phyloP scores from a whole-genome alignment of 2,888 invertebrate genomes.

The Scrobipalpa costella region DNA sequence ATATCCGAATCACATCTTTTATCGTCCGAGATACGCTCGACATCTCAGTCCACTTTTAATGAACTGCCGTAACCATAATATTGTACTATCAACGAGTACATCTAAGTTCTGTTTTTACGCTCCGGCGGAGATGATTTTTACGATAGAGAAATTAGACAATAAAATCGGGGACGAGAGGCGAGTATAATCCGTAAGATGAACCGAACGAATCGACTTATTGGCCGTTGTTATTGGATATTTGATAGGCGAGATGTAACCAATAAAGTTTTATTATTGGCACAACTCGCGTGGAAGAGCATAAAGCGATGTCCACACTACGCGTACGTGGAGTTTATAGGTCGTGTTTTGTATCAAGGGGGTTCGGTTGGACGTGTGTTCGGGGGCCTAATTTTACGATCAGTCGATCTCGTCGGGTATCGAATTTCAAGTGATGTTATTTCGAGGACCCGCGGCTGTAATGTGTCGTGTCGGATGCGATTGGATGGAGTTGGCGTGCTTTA shows the following conservation, averaged over 20 bases:
- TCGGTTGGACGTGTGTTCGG: slow-evolving; percentile 43
- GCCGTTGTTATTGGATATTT: slow-evolving; percentile 65
- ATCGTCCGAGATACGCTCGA: slow-evolving; percentile 44
- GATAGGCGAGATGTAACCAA: slow-evolving; percentile 67
- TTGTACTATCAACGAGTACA: not conserved
- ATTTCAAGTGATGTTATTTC: slow-evolving; percentile 73
- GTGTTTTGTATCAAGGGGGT: slow-evolving; percentile 33
- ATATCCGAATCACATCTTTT: slow-evolving; percentile 55
- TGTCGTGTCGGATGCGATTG: slow-evolving; percentile 73
- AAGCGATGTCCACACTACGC: slow-evolving; percentile 38
- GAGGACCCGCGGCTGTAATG: slow-evolving; percentile 63
- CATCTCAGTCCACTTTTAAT: slow-evolving; percentile 45
- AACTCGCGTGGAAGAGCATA: slow-evolving; percentile 58
- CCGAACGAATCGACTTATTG: slow-evolving; percentile 59
- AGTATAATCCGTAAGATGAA: slow-evolving; percentile 54
- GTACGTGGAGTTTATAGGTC: not conserved
- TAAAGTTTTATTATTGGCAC: slow-evolving; percentile 70
- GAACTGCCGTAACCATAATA: slow-evolving; percentile 42
- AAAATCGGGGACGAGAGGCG: slow-evolving; percentile 50
- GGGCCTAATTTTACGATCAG: slow-evolving; percentile 73
- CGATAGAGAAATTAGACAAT: slow-evolving; percentile 50
- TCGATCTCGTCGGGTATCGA: slow-evolving; percentile 68
- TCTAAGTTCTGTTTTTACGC: slow-evolving; percentile 44
- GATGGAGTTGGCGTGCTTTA: slow-evolving; percentile 69
- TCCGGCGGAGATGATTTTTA: slow-evolving; percentile 41